These are phyloP conservation scores for Bombus picipes DNA, from an alignment of 1,140 invertebrate species.

Conservation along the genomic window DNA sequence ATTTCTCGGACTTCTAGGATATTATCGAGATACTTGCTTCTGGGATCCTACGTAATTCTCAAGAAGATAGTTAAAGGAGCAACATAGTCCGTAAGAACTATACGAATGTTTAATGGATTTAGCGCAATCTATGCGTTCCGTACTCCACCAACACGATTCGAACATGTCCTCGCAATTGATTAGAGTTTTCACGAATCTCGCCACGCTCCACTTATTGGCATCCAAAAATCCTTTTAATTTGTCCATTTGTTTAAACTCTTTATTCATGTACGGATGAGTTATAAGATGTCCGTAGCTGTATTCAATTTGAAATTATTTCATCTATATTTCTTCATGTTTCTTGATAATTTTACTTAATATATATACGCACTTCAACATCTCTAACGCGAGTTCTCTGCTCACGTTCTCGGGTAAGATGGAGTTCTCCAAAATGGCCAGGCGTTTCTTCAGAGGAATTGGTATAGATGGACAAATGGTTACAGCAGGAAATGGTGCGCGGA, in stretches of 20 bases:
- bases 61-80: constrained; percentile 65
- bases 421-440: background rate
- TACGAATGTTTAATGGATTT: constrained; percentile 40
- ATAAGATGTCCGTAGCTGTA: constrained; percentile 33
- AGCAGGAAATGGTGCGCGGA: constrained; percentile 48
- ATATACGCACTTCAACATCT: constrained; percentile 44
- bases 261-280: background rate
- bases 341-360: background rate
- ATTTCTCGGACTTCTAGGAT: background rate
- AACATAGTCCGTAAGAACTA: constrained; percentile 54
- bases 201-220: constrained; percentile 29
- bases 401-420: constrained; percentile 38
- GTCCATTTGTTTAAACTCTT: background rate
- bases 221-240: constrained; percentile 23
- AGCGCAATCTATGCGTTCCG: constrained; percentile 30
- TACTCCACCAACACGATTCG: constrained; percentile 51
- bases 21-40: constrained; percentile 40
- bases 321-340: background rate
- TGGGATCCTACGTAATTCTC: constrained; percentile 32
- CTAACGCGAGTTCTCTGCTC: background rate
- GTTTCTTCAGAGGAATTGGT: background rate
- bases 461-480: constrained; percentile 52
- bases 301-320: background rate
- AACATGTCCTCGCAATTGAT: constrained; percentile 54
- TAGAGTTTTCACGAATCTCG: constrained; percentile 42